Evolutionary conservation across 2,888 invertebrate species (phyloP).

Genomic region (Choristoneura rosaceana): DNA sequence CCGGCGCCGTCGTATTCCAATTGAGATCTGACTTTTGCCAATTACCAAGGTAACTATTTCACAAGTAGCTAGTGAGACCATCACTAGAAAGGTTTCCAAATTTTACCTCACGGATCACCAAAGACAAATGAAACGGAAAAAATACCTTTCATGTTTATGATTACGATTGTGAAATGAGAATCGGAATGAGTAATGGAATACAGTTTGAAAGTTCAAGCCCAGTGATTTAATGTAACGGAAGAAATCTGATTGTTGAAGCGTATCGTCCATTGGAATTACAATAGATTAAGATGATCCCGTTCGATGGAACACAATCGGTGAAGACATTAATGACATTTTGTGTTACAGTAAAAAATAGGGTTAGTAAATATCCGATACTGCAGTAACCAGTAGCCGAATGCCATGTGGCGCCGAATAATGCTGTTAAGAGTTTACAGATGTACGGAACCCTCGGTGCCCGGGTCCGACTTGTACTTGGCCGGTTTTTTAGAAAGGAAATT

Average conservation of each 20-base stretch:
- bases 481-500: background rate
- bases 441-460: too few relatives aligned
- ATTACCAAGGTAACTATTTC: too few relatives aligned
- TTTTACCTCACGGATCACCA: conserved; percentile 7
- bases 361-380: background rate
- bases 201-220: conserved; percentile 35
- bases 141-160: conserved; percentile 28
- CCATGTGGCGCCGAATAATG: background rate
- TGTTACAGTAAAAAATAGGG: background rate
- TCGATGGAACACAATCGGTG: conserved; percentile 24
- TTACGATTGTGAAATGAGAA: conserved; percentile 19
- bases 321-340: conserved; percentile 25
- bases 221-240: conserved; percentile 39
- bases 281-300: conserved; percentile 30
- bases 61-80: background rate
- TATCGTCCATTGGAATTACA: conserved; percentile 28
- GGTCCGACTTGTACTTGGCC: too few relatives aligned
- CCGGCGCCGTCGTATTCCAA: too few relatives aligned
- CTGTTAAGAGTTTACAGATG: background rate
- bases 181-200: conserved; percentile 32
- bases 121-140: conserved; percentile 3
- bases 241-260: conserved; percentile 36
- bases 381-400: background rate
- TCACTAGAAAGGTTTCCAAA: background rate
- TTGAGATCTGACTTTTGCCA: too few relatives aligned